Evolutionary conservation across 2,888 invertebrate genomes (phyloP).

Genomic region (Tinea trinotella): DNA sequence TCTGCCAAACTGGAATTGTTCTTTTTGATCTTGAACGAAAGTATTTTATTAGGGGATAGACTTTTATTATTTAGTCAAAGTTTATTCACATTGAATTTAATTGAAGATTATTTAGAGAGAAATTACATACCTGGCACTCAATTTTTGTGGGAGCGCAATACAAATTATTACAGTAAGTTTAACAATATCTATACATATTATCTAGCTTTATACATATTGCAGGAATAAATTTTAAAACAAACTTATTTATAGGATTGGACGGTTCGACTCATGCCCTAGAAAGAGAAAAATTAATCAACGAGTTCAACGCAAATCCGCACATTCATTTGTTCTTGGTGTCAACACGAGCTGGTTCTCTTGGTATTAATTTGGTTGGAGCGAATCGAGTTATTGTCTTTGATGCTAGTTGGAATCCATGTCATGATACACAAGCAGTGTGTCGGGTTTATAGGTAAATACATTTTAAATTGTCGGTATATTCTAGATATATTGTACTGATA

Average conservation of each 20-base stretch:
- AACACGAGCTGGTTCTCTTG: constrained; percentile 95
- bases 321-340: constrained; percentile 95
- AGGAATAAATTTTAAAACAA: constrained; percentile 16
- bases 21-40: constrained; percentile 91
- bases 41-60: constrained; percentile 89
- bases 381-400: constrained; percentile 98
- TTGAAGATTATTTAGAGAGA: constrained; percentile 92
- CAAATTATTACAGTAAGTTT: constrained; percentile 91
- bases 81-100: constrained; percentile 92
- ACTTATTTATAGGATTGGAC: constrained; percentile 79
- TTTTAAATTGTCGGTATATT: too few relatives aligned
- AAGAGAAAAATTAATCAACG: constrained; percentile 95
- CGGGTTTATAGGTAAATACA: constrained; percentile 84
- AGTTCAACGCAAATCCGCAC: constrained; percentile 91
- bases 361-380: constrained; percentile 97
- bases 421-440: constrained; percentile 98
- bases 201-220: background rate
- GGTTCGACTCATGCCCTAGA: constrained; percentile 96
- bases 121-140: constrained; percentile 78
- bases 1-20: constrained; percentile 96
- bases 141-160: constrained; percentile 87
- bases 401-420: constrained; percentile 99
- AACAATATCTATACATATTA: background rate
- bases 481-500: too few relatives aligned
- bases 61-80: constrained; percentile 97